Percentiles rank a stretch among this genome's conserved stretches.
Conservation (phyloP, 2,888 invertebrate species). For the Parnassius smintheus region DNA sequence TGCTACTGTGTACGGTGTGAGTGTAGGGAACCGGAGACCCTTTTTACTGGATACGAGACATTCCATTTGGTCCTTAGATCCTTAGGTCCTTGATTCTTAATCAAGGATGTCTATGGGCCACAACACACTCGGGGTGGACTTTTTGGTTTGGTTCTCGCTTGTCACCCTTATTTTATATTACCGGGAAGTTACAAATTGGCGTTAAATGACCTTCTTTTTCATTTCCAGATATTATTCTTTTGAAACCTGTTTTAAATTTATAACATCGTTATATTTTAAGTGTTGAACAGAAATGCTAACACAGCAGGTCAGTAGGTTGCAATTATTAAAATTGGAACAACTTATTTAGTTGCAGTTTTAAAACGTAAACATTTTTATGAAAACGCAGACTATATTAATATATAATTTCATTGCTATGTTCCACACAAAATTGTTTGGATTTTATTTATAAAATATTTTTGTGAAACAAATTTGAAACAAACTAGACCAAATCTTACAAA, state of each 20-base stretch:
- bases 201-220: neutral
- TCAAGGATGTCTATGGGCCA: no score
- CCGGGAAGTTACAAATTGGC: neutral
- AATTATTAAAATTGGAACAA: constrained; percentile 24
- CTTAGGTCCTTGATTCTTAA: no score
- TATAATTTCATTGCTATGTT: neutral
- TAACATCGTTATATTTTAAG: constrained; percentile 26
- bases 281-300: constrained; percentile 12
- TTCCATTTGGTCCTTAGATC: no score
- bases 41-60: no score
- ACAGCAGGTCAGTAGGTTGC: constrained; percentile 23
- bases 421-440: no score
- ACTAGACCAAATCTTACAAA: no score
- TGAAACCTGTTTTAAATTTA: constrained; percentile 19
- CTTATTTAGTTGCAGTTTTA: constrained; percentile 17
- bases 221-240: constrained; percentile 15
- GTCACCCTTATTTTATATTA: neutral
- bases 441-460: no score
- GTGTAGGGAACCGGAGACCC: no score
- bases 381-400: neutral
- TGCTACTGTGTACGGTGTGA: no score
- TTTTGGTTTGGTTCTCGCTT: no score
- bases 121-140: no score
- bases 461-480: no score
- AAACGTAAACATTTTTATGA: constrained; percentile 13